phyloP scores from a whole-genome alignment of 2,113 vertebrate genomes.

The Struthio camelus region DNA sequence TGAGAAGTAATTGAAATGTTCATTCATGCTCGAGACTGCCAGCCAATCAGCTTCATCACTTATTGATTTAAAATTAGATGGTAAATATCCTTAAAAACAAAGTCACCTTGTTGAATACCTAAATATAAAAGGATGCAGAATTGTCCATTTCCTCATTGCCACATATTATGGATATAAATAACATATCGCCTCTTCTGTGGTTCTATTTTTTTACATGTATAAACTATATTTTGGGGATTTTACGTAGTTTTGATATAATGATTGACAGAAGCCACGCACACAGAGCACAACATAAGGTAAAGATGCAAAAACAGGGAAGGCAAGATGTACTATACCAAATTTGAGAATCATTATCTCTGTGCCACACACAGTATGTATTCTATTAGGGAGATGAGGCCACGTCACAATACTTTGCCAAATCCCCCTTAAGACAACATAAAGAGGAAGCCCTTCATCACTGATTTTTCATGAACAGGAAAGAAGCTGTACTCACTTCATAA shows the following conservation, averaged over 20 bases:
- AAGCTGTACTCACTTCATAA: background rate
- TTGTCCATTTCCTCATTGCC: background rate
- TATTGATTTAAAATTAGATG: background rate
- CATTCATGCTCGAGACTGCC: background rate
- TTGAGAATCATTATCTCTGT: background rate
- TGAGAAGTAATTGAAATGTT: background rate
- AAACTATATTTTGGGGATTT: background rate
- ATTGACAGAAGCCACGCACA: background rate
- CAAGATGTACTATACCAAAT: background rate
- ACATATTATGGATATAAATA: background rate
- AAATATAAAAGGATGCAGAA: background rate
- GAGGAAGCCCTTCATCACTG: background rate
- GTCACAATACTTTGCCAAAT: background rate
- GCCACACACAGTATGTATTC: background rate
- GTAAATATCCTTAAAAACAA: background rate
- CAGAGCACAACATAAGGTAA: background rate
- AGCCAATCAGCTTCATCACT: background rate
- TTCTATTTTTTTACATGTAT: background rate
- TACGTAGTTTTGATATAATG: background rate
- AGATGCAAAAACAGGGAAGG: background rate
- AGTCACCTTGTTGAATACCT: background rate
- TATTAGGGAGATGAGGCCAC: background rate
- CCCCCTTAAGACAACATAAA: background rate
- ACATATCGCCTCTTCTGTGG: fast-evolving
- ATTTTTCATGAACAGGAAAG: background rate